phyloP scores from a whole-genome alignment of 1,140 invertebrate genomes.

The Drosophila serrata region DNA sequence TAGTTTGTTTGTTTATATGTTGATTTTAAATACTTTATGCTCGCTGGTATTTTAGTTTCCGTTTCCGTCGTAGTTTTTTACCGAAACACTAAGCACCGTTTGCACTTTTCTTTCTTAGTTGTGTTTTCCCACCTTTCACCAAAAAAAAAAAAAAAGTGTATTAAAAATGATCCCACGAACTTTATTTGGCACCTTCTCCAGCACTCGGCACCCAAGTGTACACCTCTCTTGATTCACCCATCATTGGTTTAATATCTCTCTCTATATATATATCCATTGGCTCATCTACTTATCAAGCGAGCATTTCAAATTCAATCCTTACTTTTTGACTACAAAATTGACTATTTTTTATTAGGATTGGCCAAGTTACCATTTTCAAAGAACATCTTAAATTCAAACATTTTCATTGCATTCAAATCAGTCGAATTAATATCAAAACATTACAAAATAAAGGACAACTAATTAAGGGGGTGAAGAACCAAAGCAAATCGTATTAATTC shows the following conservation, averaged over 20 bases:
- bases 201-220: slow-evolving; percentile 40
- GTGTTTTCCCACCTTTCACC: slow-evolving; percentile 6
- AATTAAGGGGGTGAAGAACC: slow-evolving; percentile 22
- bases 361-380: slow-evolving; percentile 29
- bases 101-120: slow-evolving; percentile 54
- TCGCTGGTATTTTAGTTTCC: slow-evolving; percentile 59
- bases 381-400: slow-evolving; percentile 50
- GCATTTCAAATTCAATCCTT: slow-evolving; percentile 53
- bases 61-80: slow-evolving; percentile 48
- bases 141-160: slow-evolving; percentile 33
- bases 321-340: neutral
- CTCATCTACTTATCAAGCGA: slow-evolving; percentile 44
- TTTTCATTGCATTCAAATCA: slow-evolving; percentile 52
- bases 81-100: slow-evolving; percentile 35
- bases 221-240: slow-evolving; percentile 31
- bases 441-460: slow-evolving; percentile 19
- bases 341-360: slow-evolving; percentile 34
- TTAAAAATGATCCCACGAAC: slow-evolving; percentile 17
- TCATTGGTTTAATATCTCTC: slow-evolving; percentile 37
- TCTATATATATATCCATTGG: slow-evolving; percentile 17
- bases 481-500: neutral
- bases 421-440: slow-evolving; percentile 13
- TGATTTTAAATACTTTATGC: slow-evolving; percentile 50
- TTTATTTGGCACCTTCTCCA: slow-evolving; percentile 46
- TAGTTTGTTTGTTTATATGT: slow-evolving; percentile 20